These are phyloP conservation scores for Saturnia japonica DNA, from an alignment of 2,888 invertebrate genomes.

Conservation along the genomic window DNA sequence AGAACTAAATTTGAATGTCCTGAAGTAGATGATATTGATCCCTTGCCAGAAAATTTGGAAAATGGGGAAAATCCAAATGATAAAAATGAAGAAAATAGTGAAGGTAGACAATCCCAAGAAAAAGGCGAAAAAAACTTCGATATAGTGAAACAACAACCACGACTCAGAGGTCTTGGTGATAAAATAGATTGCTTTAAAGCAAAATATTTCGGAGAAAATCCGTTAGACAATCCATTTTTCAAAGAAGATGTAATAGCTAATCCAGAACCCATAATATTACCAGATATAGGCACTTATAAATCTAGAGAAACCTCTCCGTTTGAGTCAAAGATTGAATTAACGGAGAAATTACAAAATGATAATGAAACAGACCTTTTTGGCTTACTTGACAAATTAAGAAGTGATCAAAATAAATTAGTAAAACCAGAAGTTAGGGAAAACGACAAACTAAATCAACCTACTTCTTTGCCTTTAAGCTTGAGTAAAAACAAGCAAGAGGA, in stretches of 20 bases:
- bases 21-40: slow-evolving; percentile 79
- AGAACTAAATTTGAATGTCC: slow-evolving; percentile 76
- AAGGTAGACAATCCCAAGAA: slow-evolving; percentile 35
- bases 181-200: slow-evolving; percentile 88
- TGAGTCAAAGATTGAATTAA: slow-evolving; percentile 29
- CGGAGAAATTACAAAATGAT: slow-evolving; percentile 30
- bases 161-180: slow-evolving; percentile 85
- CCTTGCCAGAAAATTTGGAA: slow-evolving; percentile 77
- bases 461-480: slow-evolving; percentile 25
- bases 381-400: slow-evolving; percentile 45
- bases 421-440: slow-evolving; percentile 32
- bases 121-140: slow-evolving; percentile 51
- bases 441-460: slow-evolving; percentile 26
- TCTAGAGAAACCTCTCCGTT: slow-evolving; percentile 25
- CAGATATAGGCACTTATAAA: slow-evolving; percentile 44
- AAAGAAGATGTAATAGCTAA: slow-evolving; percentile 77
- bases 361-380: slow-evolving; percentile 38
- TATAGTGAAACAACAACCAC: slow-evolving; percentile 61
- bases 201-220: slow-evolving; percentile 88
- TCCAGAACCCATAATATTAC: slow-evolving; percentile 67
- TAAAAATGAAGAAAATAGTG: slow-evolving; percentile 50
- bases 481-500: slow-evolving; percentile 26
- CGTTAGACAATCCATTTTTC: slow-evolving; percentile 89
- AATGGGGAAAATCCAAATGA: slow-evolving; percentile 56
- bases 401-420: slow-evolving; percentile 34